A percentile compares a stretch with the other conserved stretches of the same genome.
These are phyloP conservation scores for Rhopalosiphum nymphaeae DNA, from an alignment of 2,888 invertebrate species.

Conservation along the genomic window DNA sequence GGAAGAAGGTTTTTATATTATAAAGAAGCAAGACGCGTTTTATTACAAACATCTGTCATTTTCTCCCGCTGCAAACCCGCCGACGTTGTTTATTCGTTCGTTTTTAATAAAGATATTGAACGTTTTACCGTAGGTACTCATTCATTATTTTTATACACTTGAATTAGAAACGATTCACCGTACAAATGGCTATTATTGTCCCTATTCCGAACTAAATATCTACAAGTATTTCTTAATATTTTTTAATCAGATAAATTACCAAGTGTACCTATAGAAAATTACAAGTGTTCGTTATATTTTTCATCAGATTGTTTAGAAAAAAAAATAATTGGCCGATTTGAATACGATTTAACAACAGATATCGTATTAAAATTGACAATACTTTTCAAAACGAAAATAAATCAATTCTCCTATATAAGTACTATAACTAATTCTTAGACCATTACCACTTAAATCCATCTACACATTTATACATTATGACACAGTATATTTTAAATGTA, in stretches of 20 bases:
- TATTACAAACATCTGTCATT: slow-evolving; percentile 59
- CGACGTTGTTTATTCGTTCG: slow-evolving; percentile 24
- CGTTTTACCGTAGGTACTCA: slow-evolving; percentile 9
- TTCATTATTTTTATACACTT: not conserved
- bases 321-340: not conserved
- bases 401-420: not conserved
- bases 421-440: not conserved
- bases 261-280: not conserved
- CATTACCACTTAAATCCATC: not conserved
- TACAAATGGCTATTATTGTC: not conserved
- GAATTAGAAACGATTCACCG: slow-evolving; percentile 8
- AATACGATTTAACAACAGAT: not conserved
- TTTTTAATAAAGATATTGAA: slow-evolving; percentile 45
- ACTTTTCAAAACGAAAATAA: not conserved
- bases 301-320: not conserved
- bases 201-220: not conserved
- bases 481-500: not conserved
- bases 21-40: slow-evolving; percentile 61
- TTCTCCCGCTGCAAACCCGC: slow-evolving; percentile 18
- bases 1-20: slow-evolving; percentile 19
- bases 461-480: not conserved
- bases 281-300: slow-evolving; percentile 25
- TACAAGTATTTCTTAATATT: not conserved
- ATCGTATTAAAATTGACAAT: too few species aligned
- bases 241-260: slow-evolving; percentile 11